Base-by-base conservation (phyloP, 2,888 invertebrate species). In the Agrochola macilenta region DNA sequence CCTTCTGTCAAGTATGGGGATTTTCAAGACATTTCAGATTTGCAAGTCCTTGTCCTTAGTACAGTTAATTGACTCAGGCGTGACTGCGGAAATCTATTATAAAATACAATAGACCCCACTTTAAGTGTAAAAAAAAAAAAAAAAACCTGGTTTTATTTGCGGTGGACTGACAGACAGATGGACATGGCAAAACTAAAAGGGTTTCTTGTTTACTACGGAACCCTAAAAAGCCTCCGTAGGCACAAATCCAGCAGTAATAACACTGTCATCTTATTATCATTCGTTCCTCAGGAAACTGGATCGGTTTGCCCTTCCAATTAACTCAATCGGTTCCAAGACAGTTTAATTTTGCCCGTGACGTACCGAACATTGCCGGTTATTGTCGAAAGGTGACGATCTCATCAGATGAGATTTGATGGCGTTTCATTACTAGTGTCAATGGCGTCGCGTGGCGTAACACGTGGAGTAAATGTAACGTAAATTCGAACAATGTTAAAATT, bases 221-320 rank as follows among this genome's bases (percentile, higher is more conserved):
- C 35, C 35, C 35, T 35, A 35, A 35, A 5, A 35, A 78, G n/a
- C 35, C 14, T 8, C 14, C 0, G 52, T 17, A 46, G 20, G 46
- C 69, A 83, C 52, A 60, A 54, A 54, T 14, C 43, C 52, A n/a
- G 63, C 23, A 14, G 17, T 64, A 54, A 79, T 63, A 43, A 39
- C 70, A 60, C 54, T 30, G n/a, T 57, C 71, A 39, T 63, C 58
- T 73, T 39, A 85, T 76, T 73, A 35, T 63, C 52, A 43, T 54
- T 35, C 73, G 76, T 60, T 58, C 23, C 26, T 17, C 46, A 68
- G 46, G 58, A 58, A 69, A 76, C 76, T 58, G 68, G 54, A 76
- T 83, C 65, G n/a, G 69, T 75, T 81, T 69, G 76, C 84, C 81
- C 86, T 86, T 79, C 87, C 87, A 87, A 87, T 87, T 87, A 88